A percentile compares a stretch with the other conserved stretches of the same genome.
phyloP scores from a whole-genome alignment of 2,797 vertebrate genomes.

The Pachyuromys duprasi region DNA sequence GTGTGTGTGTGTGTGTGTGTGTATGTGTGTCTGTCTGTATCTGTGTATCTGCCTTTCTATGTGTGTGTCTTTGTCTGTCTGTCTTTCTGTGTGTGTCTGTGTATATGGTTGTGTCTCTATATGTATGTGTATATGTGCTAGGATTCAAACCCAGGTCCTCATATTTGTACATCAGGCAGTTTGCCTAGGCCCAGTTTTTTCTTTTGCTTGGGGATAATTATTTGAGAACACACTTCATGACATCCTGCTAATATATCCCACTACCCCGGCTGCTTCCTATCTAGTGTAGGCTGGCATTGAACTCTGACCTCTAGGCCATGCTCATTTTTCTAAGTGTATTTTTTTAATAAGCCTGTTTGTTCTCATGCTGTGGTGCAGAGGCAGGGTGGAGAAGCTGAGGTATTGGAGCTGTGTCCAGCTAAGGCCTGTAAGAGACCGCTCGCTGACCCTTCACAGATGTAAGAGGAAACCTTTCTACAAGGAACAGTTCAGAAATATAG shows the following conservation, averaged over 20 bases:
- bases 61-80: neutral
- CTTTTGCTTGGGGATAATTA: neutral
- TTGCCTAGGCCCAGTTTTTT: neutral
- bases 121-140: neutral
- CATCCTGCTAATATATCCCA: neutral
- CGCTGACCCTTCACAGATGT: neutral
- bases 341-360: accelerated
- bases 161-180: neutral
- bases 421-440: neutral
- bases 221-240: neutral
- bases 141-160: neutral
- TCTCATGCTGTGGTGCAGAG: accelerated
- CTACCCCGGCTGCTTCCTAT: too few relatives aligned
- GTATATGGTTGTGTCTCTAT: neutral
- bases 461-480: neutral
- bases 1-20: neutral
- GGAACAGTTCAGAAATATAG: accelerated
- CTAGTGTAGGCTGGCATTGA: neutral
- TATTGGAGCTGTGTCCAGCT: too few relatives aligned
- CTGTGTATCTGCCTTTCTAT: neutral
- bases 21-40: neutral
- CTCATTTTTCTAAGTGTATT: neutral
- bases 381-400: neutral
- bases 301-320: neutral
- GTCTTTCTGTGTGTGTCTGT: neutral